Conservation (phyloP, 2,888 invertebrate species). For the Agriotes lineatus region DNA sequence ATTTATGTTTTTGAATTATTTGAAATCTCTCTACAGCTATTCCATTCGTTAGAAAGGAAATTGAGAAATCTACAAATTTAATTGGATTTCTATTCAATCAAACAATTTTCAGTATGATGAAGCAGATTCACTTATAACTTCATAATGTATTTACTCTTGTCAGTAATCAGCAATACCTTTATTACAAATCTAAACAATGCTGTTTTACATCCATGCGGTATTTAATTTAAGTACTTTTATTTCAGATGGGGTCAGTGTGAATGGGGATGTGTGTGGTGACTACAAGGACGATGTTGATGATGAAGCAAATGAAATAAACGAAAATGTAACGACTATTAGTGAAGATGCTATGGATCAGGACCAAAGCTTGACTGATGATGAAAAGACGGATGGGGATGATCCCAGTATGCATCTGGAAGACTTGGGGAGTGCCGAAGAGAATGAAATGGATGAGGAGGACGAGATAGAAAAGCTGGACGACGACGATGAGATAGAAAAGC, state of each 20-base stretch:
- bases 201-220: too few species aligned
- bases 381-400: conserved; percentile 48
- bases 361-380: conserved; percentile 31
- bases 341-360: conserved; percentile 45
- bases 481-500: conserved; percentile 53
- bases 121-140: too few species aligned
- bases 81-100: too few species aligned
- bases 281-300: conserved; percentile 54
- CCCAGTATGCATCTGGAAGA: conserved; percentile 48
- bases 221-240: conserved; percentile 16
- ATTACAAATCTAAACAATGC: too few species aligned
- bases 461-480: conserved; percentile 51
- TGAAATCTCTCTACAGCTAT: too few species aligned
- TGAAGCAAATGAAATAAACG: conserved; percentile 37
- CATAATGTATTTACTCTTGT: too few species aligned
- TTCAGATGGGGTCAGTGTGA: conserved; percentile 54
- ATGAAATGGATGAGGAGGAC: conserved; percentile 55
- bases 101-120: too few species aligned
- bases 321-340: conserved; percentile 57
- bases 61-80: too few species aligned
- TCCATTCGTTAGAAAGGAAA: too few species aligned
- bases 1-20: too few species aligned
- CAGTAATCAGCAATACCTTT: too few species aligned
- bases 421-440: conserved; percentile 50
- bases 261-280: conserved; percentile 60